Evolutionary conservation across 2,888 invertebrate species (phyloP).

Genomic region (Autographa pulchrina): DNA sequence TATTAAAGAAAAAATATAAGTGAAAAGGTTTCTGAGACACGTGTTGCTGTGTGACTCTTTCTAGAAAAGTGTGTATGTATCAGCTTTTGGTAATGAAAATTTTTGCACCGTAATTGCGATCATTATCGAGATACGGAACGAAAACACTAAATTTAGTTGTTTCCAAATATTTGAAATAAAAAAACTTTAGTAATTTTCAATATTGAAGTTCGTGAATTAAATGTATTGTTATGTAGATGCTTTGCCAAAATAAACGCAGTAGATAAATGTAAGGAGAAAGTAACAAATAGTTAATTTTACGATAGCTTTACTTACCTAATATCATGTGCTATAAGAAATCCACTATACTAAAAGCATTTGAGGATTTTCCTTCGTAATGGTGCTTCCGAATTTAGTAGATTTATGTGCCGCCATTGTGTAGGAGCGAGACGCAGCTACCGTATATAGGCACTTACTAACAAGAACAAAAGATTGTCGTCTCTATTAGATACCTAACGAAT

Average conservation of each 20-base stretch:
- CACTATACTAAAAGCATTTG: slow-evolving; percentile 61
- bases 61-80: not conserved
- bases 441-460: slow-evolving; percentile 76
- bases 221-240: not conserved
- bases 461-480: slow-evolving; percentile 85
- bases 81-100: not conserved
- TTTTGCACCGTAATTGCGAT: not conserved
- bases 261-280: slow-evolving; percentile 9
- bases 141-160: too few relatives aligned
- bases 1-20: slow-evolving; percentile 12
- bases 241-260: slow-evolving; percentile 3
- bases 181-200: not conserved
- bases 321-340: slow-evolving; percentile 49
- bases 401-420: slow-evolving; percentile 66
- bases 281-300: slow-evolving; percentile 28
- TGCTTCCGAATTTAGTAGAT: slow-evolving; percentile 54
- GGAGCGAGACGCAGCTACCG: slow-evolving; percentile 66
- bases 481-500: slow-evolving; percentile 80
- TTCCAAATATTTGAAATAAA: too few relatives aligned
- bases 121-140: too few relatives aligned
- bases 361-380: slow-evolving; percentile 60
- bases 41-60: not conserved
- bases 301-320: slow-evolving; percentile 51
- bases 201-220: not conserved
- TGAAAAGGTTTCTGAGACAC: slow-evolving; percentile 15